phyloP scores from a whole-genome alignment of 2,888 invertebrate genomes.

The Pristionchus maxplancki region DNA sequence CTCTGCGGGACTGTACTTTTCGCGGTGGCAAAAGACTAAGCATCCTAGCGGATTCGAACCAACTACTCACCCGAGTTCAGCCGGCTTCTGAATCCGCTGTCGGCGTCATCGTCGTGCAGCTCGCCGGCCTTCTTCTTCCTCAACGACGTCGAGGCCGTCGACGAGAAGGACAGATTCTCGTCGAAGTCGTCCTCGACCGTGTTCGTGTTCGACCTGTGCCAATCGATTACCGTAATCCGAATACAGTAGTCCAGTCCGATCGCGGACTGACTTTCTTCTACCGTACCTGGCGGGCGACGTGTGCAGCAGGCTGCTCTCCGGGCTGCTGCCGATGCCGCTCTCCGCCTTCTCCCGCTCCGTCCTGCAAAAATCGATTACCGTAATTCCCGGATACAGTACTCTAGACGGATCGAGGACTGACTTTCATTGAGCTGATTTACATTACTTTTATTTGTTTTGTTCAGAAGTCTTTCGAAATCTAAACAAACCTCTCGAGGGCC shows the following conservation, averaged over 20 bases:
- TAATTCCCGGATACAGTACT: too few species aligned
- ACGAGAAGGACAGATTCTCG: constrained; percentile 27
- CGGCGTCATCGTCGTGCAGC: constrained; percentile 70
- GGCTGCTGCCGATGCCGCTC: constrained; percentile 39
- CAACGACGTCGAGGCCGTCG: neutral
- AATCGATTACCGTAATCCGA: neutral
- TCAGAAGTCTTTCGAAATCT: too few species aligned
- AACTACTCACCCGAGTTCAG: constrained; percentile 61
- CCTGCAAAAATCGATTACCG: neutral
- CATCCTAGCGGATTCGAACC: too few species aligned
- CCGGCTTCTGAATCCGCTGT: constrained; percentile 72
- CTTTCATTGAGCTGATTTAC: too few species aligned
- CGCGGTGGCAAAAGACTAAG: neutral
- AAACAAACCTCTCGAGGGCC: neutral
- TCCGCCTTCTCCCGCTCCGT: constrained; percentile 48
- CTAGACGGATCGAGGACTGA: too few species aligned
- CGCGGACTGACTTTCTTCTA: neutral
- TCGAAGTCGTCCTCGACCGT: constrained; percentile 48
- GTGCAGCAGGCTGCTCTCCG: constrained; percentile 27
- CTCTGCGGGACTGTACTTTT: too few species aligned
- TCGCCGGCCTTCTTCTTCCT: constrained; percentile 52
- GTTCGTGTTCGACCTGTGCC: constrained; percentile 26
- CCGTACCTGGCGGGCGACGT: constrained; percentile 44
- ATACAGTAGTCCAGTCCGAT: neutral
- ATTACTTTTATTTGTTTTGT: too few species aligned